Conservation (phyloP, 2,888 invertebrate genomes). For the Chloroclystis v-ata region DNA sequence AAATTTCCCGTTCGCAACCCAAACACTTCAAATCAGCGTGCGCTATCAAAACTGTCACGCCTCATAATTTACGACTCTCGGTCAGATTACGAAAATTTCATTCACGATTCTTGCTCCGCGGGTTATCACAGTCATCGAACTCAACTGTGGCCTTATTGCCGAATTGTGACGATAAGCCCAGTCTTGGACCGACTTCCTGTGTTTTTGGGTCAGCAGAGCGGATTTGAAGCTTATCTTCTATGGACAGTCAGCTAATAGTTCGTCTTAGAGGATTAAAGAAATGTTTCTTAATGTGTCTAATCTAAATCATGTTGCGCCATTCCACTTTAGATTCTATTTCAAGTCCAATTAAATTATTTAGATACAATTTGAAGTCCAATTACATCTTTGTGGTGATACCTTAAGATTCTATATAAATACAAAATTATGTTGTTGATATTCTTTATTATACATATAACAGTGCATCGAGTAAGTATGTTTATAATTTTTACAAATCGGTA, state of each 20-base stretch:
- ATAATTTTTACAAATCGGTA: no score
- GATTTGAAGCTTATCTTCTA: constrained; percentile 36
- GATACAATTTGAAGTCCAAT: no score
- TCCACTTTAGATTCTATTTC: no score
- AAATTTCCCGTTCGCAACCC: constrained; percentile 5
- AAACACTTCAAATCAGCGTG: constrained; percentile 14
- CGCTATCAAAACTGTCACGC: constrained; percentile 17
- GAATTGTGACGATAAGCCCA: constrained; percentile 26
- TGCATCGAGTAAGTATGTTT: no score
- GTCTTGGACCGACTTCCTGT: constrained; percentile 25
- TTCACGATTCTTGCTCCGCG: constrained; percentile 25
- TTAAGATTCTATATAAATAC: no score
- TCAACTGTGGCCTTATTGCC: constrained; percentile 18
- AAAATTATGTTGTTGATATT: no score
- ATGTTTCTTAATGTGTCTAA: constrained; percentile 1
- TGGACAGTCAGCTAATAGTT: constrained; percentile 21
- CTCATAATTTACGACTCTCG: constrained; percentile 21
- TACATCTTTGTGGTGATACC: no score
- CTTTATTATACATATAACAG: no score
- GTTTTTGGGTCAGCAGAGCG: constrained; percentile 36
- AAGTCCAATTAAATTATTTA: no score
- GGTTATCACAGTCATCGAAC: constrained; percentile 28
- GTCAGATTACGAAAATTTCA: constrained; percentile 29
- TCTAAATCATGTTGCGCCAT: not conserved
- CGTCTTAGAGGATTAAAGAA: constrained; percentile 8